phyloP scores from a whole-genome alignment of 2,888 invertebrate genomes.

The Furcula furcula region DNA sequence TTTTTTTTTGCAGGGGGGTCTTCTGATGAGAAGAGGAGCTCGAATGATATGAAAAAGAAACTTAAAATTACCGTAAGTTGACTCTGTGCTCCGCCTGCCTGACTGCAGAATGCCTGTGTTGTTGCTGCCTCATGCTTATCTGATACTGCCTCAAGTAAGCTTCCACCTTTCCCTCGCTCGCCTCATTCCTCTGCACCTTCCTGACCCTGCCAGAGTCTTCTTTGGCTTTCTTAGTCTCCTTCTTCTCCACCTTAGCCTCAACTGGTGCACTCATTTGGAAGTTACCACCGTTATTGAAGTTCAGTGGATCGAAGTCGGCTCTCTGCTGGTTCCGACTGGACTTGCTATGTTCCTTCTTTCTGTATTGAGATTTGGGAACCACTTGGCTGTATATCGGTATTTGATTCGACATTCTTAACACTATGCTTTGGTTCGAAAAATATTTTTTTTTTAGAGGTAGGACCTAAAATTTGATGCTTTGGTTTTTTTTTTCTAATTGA shows the following conservation, averaged over 20 bases:
- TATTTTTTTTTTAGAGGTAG: constrained; percentile 28
- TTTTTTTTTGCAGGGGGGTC: too few species aligned
- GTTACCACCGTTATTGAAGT: constrained; percentile 82
- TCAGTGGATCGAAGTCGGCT: constrained; percentile 83
- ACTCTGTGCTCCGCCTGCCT: constrained; percentile 76
- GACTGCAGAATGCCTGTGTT: constrained; percentile 71
- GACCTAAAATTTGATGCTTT: constrained; percentile 47
- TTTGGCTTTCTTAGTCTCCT: constrained; percentile 45
- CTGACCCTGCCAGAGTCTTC: constrained; percentile 45
- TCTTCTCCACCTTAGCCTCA: constrained; percentile 51
- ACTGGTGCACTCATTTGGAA: constrained; percentile 46
- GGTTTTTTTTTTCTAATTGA: constrained; percentile 65
- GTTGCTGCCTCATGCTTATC: constrained; percentile 73
- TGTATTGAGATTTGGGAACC: constrained; percentile 68
- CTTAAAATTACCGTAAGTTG: constrained; percentile 38
- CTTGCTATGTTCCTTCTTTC: constrained; percentile 39
- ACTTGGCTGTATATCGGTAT: constrained; percentile 79
- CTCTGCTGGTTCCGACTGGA: constrained; percentile 53
- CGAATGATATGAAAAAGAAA: too few species aligned
- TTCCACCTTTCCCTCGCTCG: constrained; percentile 71
- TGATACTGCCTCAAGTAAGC: constrained; percentile 76
- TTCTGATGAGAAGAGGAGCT: too few species aligned
- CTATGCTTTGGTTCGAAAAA: constrained; percentile 68
- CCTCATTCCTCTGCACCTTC: constrained; percentile 49
- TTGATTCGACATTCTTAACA: constrained; percentile 69